Percentiles rank a stretch among this genome's conserved stretches.
phyloP scores from a whole-genome alignment of 2,888 invertebrate genomes.

The Mythimna lalbum region DNA sequence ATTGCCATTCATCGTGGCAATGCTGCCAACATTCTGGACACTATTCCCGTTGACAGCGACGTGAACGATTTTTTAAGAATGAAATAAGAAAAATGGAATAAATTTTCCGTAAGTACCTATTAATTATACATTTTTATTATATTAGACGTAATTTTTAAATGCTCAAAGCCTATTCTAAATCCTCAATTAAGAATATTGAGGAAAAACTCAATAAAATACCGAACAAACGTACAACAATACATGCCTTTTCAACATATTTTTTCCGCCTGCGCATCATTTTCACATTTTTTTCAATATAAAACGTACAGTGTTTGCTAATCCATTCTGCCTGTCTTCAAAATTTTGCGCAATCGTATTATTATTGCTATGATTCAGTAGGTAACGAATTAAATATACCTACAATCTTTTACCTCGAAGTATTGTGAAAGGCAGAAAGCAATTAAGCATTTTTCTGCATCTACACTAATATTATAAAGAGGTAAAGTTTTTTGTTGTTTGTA shows the following conservation, averaged over 20 bases:
- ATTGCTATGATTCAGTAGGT: not conserved
- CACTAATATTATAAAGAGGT: too few relatives aligned
- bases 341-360: not conserved
- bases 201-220: not conserved
- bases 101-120: too few relatives aligned
- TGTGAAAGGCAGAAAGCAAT: too few relatives aligned
- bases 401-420: not conserved
- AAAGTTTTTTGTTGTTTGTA: too few relatives aligned
- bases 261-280: not conserved
- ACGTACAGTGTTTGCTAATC: not conserved
- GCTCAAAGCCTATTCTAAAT: not conserved
- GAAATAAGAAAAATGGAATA: too few relatives aligned
- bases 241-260: not conserved
- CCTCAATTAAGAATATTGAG: not conserved
- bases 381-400: not conserved
- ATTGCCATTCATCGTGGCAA: too few relatives aligned
- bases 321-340: not conserved
- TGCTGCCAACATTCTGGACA: too few relatives aligned
- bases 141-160: not conserved
- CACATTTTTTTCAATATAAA: not conserved
- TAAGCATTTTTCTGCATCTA: too few relatives aligned
- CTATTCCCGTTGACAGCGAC: too few relatives aligned
- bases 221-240: not conserved
- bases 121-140: too few relatives aligned
- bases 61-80: too few relatives aligned